These are phyloP conservation scores for Nephrotoma flavescens DNA, from an alignment of 2,888 invertebrate species.

Conservation along the genomic window DNA sequence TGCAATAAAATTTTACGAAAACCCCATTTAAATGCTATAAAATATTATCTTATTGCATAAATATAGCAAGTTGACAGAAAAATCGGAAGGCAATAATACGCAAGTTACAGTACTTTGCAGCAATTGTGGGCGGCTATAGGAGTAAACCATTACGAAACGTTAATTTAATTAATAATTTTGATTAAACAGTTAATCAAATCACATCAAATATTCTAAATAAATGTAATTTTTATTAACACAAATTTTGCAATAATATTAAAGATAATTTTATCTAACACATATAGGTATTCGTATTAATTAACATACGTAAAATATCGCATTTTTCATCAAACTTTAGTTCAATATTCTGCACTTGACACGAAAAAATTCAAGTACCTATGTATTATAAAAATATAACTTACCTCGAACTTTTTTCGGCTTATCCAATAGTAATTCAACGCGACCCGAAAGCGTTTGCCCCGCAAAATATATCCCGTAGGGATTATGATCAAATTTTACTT, in stretches of 20 bases:
- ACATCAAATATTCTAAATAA: neutral
- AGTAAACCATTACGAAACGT: neutral
- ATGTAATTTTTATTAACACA: neutral
- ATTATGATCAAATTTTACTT: constrained; percentile 23
- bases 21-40: no score
- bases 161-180: neutral
- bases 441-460: constrained; percentile 25
- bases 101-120: no score
- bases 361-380: neutral
- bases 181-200: neutral
- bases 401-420: constrained; percentile 26
- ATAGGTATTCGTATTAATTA: neutral
- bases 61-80: no score
- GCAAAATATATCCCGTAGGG: constrained; percentile 22
- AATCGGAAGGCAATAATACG: no score
- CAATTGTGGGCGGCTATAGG: no score
- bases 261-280: neutral
- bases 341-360: neutral
- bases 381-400: constrained; percentile 12
- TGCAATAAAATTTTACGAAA: no score
- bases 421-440: constrained; percentile 23
- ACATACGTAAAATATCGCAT: neutral
- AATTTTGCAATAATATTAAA: neutral
- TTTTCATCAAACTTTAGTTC: neutral
- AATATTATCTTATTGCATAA: no score